A percentile compares a stretch with the other conserved stretches of the same genome.
phyloP scores from a whole-genome alignment of 2,797 vertebrate genomes.

The Falco rusticolus region DNA sequence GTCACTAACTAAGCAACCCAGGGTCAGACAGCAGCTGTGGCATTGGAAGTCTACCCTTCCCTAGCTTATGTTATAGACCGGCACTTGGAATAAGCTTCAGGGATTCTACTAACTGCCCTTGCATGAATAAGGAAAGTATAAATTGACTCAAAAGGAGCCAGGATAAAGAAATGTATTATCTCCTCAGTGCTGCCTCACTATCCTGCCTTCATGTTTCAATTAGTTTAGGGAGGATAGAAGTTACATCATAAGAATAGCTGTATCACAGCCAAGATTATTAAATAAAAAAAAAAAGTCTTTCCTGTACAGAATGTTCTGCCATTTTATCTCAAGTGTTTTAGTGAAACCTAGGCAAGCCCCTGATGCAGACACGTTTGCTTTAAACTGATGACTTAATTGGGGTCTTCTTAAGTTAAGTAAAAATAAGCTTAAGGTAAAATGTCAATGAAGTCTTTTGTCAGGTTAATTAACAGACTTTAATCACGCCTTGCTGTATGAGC shows the following conservation, averaged over 20 bases:
- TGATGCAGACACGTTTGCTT: not conserved
- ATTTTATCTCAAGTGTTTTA: not conserved
- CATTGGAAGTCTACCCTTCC: not conserved
- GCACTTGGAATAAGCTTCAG: not conserved
- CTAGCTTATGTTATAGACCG: not conserved
- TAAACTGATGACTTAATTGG: not conserved
- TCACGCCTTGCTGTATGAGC: not conserved
- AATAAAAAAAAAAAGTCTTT: not conserved
- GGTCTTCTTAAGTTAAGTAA: not conserved
- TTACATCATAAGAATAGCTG: not conserved
- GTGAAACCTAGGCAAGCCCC: not conserved
- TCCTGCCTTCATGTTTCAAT: not conserved
- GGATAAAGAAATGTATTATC: not conserved
- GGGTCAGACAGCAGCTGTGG: slow-evolving; percentile 23
- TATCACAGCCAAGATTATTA: not conserved
- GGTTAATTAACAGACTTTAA: not conserved
- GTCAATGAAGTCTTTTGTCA: not conserved
- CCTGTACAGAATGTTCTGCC: not conserved
- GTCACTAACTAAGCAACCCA: not conserved
- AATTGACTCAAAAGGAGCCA: not conserved
- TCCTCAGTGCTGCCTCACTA: not conserved
- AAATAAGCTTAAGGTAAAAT: not conserved
- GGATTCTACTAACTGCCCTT: not conserved
- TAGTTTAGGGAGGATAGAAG: not conserved
- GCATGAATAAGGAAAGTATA: not conserved